Evolutionary conservation across 1,140 invertebrate species (phyloP), one percentile per base, ranked within the genome.

Genomic region (Liolophura sinensis): DNA sequence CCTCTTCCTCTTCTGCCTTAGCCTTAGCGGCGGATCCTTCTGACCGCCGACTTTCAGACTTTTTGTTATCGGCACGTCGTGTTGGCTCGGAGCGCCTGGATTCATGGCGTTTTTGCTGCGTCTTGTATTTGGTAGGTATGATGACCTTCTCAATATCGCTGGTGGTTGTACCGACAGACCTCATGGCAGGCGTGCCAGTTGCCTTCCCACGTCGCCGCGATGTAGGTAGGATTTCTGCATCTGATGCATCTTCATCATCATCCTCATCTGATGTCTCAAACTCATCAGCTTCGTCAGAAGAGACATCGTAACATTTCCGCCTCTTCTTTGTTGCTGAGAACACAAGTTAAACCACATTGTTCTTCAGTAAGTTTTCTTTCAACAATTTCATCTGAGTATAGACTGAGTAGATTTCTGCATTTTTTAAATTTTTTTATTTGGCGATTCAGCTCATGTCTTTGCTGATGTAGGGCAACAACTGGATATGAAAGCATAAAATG

Each of bases 241-340:
- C 60, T 51, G 69, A 66, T 15, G 20, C 60, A 0, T 71, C 68
- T 14, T 68, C 65, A 15, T 75, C 72, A 25, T 73, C 70, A n/a
- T 71, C 62, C 11, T 72, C 73, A 14, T 59, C 62, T 15, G 54
- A 51, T 22, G 31, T 55, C 15, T 70, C 67, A 0, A 64, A 63
- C 14, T 74, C 70, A n/a, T 69, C 68, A 0, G 60, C 69, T 49
- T 78, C 76, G 24, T 67, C 72, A 20, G 72, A 61, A 31, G 24
- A 60, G 16, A 56, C 47, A 40, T 40, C 31, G 31, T 40, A 40
- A 40, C 31, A 40, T 40, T 40, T 40, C 31, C 31, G 31, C 31
- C 31, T 40, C 31, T 40, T 40, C 31, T 40, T 40, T 3, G 31
- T 40, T 40, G 31, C 31, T 40, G 31, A 40, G 9, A 40, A 9